Conservation (phyloP, 2,888 invertebrate species). For the Laspeyria flexula region DNA sequence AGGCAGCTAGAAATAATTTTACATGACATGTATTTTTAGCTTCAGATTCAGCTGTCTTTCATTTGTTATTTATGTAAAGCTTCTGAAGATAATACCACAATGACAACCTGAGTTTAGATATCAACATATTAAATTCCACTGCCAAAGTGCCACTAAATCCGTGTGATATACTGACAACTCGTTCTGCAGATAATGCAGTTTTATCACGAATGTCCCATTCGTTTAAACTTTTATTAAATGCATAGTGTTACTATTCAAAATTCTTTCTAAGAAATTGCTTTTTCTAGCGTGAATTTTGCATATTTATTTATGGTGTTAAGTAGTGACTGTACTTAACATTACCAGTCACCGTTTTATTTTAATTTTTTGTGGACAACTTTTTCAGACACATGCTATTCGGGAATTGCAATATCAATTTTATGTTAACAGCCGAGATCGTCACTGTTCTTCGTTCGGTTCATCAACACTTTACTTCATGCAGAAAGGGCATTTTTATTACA, state of each 20-base stretch:
- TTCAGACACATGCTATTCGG: constrained; percentile 7
- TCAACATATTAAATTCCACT: constrained; percentile 10
- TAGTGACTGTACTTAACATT: constrained; percentile 4
- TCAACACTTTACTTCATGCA: constrained; percentile 41
- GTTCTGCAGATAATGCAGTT: not conserved
- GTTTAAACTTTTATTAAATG: not conserved
- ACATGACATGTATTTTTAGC: too few species aligned
- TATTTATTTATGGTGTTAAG: not conserved
- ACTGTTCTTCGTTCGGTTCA: too few species aligned
- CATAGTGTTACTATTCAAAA: not conserved
- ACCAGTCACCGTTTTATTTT: not conserved
- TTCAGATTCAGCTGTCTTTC: too few species aligned
- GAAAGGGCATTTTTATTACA: constrained; percentile 40
- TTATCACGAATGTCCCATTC: not conserved
- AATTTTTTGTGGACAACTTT: constrained; percentile 12
- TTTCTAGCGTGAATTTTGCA: constrained; percentile 1
- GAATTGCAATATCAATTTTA: constrained; percentile 3
- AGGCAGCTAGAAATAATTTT: too few species aligned
- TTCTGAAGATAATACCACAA: too few species aligned
- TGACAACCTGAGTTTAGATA: too few species aligned
- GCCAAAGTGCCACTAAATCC: not conserved
- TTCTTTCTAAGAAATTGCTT: constrained; percentile 1
- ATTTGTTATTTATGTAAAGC: too few species aligned
- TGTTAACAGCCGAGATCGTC: too few species aligned
- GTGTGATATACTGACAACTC: not conserved